Base-by-base conservation (phyloP, 1,140 invertebrate species). In the Orussus abietinus region DNA sequence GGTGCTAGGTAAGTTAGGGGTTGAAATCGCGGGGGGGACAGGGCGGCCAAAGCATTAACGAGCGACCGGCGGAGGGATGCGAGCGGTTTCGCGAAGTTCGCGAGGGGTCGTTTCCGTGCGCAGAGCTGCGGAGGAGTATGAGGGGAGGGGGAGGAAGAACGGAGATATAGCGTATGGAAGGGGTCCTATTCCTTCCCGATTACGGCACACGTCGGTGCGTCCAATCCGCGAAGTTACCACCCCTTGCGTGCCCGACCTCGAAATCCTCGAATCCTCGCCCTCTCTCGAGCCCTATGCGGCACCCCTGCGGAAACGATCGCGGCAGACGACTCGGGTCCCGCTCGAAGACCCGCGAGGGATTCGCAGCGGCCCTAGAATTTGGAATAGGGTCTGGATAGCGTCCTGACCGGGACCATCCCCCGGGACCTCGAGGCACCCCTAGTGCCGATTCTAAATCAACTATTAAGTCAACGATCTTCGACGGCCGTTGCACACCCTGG, bases 151-250 rank as follows among this genome's bases (percentile, higher is more conserved):
- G 33, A 30, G 33, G 26, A 36, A 46, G 17, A 14, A 9, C n/a
- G 34, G 41, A 33, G 14, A 36, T 4, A 31, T 7, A 14, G 14
- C 11, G 32, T 15, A 37, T 21, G 17, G 29, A 39, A 42, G 9
- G 21, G 37, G 10, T 31, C 25, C 38, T 54, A 54, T 62, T 59
- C 53, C 55, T 60, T 53, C 15, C 43, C 49, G 60, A 69, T 67
- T 64, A 67, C 58, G 51, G 39, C 32, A 47, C 53, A 59, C 58
- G 47, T 31, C 36, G 53, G 11, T 59, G 59, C 43, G 38, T 43
- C 47, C 51, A 61, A 62, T 64, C 50, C 55, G 48, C 52, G 31
- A 42, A 46, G 36, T 43, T 40, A n/a, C 6, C 6, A 6, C 6
- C 22, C 22, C 22, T 7, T 7, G 6, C 22, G 6, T n/a, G 6